Conservation (phyloP, 2,113 vertebrate genomes). For the Tachysurus vachellii region DNA sequence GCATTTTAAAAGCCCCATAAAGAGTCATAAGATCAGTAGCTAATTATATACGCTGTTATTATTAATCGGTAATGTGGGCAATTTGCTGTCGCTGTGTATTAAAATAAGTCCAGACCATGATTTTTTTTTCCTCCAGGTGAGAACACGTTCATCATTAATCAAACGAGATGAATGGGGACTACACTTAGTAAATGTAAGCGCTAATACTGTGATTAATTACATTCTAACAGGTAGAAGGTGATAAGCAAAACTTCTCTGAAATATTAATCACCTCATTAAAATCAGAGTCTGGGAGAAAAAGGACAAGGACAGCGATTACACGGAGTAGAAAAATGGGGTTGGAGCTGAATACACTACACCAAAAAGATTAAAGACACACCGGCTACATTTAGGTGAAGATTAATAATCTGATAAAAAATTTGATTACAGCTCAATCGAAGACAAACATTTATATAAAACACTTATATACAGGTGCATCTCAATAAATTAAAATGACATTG, state of each 20-base stretch:
- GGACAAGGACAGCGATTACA: slow-evolving; percentile 58
- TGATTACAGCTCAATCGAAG: neutral
- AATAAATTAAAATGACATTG: too few relatives aligned
- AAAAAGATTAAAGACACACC: neutral
- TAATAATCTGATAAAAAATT: neutral
- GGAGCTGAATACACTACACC: neutral
- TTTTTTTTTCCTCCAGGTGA: neutral
- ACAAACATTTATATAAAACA: neutral
- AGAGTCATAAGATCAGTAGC: neutral
- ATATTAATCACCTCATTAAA: slow-evolving; percentile 67
- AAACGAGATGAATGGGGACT: slow-evolving; percentile 16
- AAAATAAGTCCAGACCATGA: neutral
- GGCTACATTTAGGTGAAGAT: too few relatives aligned
- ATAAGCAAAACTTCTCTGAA: slow-evolving; percentile 67
- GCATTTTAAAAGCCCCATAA: neutral
- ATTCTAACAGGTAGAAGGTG: slow-evolving; percentile 70
- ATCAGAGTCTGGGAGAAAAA: slow-evolving; percentile 55
- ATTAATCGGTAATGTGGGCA: slow-evolving; percentile 8
- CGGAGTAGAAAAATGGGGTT: slow-evolving; percentile 47
- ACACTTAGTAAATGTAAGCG: slow-evolving; percentile 17
- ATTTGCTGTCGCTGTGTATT: neutral
- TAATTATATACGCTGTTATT: neutral
- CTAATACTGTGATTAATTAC: slow-evolving; percentile 53
- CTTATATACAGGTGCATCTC: too few relatives aligned
- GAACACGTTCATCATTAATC: slow-evolving; percentile 22